Evolutionary conservation across 2,797 vertebrate genomes (phyloP).

Genomic region (Buceros bicornis): DNA sequence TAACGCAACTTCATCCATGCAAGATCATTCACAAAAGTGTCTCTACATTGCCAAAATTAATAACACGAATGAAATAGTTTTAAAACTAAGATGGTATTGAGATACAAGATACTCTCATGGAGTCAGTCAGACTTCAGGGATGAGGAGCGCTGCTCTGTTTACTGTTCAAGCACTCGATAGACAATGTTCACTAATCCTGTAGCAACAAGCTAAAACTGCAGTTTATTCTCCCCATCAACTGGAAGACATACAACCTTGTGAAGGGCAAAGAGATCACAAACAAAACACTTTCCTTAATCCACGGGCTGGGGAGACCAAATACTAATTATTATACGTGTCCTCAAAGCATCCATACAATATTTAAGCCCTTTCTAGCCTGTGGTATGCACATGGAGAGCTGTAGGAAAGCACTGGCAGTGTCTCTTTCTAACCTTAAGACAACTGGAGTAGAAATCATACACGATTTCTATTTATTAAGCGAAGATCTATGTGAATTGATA

Average conservation of each 20-base stretch:
- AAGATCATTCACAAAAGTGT: neutral
- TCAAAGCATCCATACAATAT: neutral
- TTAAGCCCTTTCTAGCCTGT: neutral
- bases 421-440: neutral
- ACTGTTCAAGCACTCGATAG: neutral
- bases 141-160: neutral
- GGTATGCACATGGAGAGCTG: neutral
- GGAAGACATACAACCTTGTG: neutral
- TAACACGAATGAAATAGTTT: neutral
- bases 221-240: neutral
- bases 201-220: neutral
- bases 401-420: neutral
- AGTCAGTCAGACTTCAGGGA: neutral
- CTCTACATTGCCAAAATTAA: neutral
- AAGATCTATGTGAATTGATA: neutral
- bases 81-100: neutral
- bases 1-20: neutral
- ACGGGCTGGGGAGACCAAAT: neutral
- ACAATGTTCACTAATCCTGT: neutral
- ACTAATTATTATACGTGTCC: rapidly evolving
- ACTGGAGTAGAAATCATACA: neutral
- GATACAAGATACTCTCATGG: neutral
- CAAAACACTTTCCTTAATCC: neutral
- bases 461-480: neutral
- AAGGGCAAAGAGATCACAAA: neutral